Percentiles rank a stretch among this genome's conserved stretches.
These are phyloP conservation scores for Orestias chungarensis DNA, from an alignment of 2,797 vertebrate genomes.

Conservation along the genomic window DNA sequence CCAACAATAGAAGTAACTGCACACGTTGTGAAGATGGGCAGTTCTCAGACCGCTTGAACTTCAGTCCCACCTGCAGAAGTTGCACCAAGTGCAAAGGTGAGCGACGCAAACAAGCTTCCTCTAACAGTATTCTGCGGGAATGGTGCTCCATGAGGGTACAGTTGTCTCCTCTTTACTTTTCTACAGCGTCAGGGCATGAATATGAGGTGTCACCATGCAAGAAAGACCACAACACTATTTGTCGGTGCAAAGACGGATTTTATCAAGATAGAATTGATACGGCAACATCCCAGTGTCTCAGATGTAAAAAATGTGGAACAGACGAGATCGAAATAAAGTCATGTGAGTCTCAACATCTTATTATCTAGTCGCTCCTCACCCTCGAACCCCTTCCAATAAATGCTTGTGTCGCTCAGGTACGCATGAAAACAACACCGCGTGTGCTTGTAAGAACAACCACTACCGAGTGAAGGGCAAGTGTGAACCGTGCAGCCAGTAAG, in stretches of 20 bases:
- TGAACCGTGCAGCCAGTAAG: slow-evolving; percentile 70
- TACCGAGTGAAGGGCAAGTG: slow-evolving; percentile 49
- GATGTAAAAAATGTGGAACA: slow-evolving; percentile 37
- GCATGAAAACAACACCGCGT: slow-evolving; percentile 46
- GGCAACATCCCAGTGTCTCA: slow-evolving; percentile 16
- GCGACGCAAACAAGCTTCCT: not conserved
- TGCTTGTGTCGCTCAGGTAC: slow-evolving; percentile 63
- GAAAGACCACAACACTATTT: slow-evolving; percentile 3
- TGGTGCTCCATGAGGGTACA: not conserved
- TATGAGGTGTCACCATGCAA: not conserved
- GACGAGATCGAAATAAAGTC: slow-evolving; percentile 16
- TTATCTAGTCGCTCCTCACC: too few relatives aligned
- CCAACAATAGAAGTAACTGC: slow-evolving; percentile 39
- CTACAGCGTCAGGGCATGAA: slow-evolving; percentile 5
- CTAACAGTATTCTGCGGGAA: not conserved
- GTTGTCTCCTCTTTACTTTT: not conserved
- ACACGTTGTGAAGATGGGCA: not conserved
- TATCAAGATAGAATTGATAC: slow-evolving; percentile 6
- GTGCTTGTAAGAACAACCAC: slow-evolving; percentile 58
- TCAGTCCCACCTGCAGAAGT: not conserved
- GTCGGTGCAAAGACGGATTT: slow-evolving; percentile 56
- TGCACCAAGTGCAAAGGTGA: slow-evolving; percentile 55
- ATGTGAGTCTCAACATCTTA: slow-evolving; percentile 65
- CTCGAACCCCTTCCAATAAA: slow-evolving; percentile 7
- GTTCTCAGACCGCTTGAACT: slow-evolving; percentile 57